phyloP scores from a whole-genome alignment of 2,888 invertebrate species.

The Oscheius sp. region DNA sequence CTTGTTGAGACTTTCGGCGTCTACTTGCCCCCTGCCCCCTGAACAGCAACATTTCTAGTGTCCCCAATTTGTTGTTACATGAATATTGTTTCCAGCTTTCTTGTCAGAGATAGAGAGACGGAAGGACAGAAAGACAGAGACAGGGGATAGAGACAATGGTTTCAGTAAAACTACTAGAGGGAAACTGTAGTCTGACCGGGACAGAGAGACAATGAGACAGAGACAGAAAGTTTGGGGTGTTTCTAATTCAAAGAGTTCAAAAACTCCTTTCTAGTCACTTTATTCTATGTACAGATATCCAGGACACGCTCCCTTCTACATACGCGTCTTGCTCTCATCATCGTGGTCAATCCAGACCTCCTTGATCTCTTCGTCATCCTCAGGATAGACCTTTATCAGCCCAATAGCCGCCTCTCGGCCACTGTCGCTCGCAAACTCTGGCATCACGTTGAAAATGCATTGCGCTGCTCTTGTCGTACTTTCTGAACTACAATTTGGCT shows the following conservation, averaged over 20 bases:
- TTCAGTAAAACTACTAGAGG: no score
- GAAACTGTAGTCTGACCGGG: no score
- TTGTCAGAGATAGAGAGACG: no score
- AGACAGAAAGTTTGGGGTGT: neutral
- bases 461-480: constrained; percentile 53
- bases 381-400: constrained; percentile 13
- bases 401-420: constrained; percentile 40
- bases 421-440: constrained; percentile 50
- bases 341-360: constrained; percentile 5
- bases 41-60: no score
- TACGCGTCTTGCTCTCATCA: neutral
- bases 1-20: constrained; percentile 9
- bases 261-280: neutral
- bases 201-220: no score
- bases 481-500: constrained; percentile 36
- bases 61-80: no score
- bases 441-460: constrained; percentile 62
- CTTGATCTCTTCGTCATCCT: constrained; percentile 11
- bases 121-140: no score
- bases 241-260: neutral
- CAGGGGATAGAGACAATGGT: no score
- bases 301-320: neutral
- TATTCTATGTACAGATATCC: constrained; percentile 23
- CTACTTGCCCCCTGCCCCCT: no score
- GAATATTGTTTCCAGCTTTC: no score